Percentiles rank a stretch among this genome's conserved stretches.
Evolutionary conservation across 2,797 vertebrate species (phyloP).

Genomic region (Anguilla marmorata): DNA sequence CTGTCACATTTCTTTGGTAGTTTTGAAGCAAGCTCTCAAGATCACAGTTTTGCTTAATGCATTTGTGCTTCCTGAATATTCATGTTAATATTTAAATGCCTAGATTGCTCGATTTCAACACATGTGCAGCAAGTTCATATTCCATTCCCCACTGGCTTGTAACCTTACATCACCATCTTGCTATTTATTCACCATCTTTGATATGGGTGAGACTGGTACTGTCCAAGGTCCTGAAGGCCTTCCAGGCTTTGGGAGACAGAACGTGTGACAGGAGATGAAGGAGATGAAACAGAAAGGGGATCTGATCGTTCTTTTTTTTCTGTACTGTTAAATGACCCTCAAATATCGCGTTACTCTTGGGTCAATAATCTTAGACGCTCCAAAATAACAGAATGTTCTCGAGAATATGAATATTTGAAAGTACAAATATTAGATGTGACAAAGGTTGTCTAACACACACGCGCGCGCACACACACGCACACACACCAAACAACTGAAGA

Average conservation of each 20-base stretch:
- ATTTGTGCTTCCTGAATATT: background rate
- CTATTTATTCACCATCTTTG: background rate
- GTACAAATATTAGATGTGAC: background rate
- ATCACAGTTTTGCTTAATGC: conserved; percentile 3
- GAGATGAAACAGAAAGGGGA: no score
- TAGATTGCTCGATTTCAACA: background rate
- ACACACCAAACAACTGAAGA: background rate
- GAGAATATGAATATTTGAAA: background rate
- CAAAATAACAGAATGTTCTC: background rate
- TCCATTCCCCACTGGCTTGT: background rate
- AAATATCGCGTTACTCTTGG: background rate
- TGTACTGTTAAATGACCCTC: background rate
- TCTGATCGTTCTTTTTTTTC: background rate
- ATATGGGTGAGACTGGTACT: background rate
- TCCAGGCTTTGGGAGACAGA: background rate
- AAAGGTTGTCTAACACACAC: background rate
- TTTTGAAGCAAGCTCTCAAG: background rate
- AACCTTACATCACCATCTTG: background rate
- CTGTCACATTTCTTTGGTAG: background rate
- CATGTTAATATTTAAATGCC: no score
- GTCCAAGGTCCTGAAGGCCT: background rate
- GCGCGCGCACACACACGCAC: background rate
- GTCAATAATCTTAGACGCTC: background rate
- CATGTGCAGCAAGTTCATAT: background rate
- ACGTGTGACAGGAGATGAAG: background rate